Evolutionary conservation across 2,113 vertebrate genomes (phyloP), one percentile per base, ranked within the genome.

Genomic region (Chionomys nivalis): DNA sequence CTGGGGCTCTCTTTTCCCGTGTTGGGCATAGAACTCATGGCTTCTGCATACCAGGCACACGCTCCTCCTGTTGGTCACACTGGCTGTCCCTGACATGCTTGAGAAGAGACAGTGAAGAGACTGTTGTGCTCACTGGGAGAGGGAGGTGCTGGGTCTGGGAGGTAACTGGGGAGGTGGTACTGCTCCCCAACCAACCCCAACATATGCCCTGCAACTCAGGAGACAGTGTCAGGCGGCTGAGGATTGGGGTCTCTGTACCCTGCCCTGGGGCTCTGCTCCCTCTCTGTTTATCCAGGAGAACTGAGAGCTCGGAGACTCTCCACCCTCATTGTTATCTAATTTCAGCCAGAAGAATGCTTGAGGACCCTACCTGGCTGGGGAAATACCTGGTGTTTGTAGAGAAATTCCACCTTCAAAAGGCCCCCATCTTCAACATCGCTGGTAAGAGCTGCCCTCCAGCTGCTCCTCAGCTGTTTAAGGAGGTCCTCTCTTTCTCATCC

Each of bases 391-490:
- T 16, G 21, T 58, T 17, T 1, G 24, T 79, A 2, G 44, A 33
- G n/a, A 24, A 3, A 10, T 94, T 94, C 76, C 58, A 31, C 19
- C 94, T 95, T 28, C 47, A 92, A 13, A 19, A 77, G 49, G 93
- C 33, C 1, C 90, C 85, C 0, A 24, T 78, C 90, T 93, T 76
- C 73, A 93, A 91, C 31, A 36, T 23, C 1, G 61, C 88, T 0
- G 90, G 97, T 96, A 5, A 93, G 92, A 0, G 0, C 44, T 1
- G 44, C 3, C 47, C 17, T 4, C 9, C 4, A 1, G 55, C 28
- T 12, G 0, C 0, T 23, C 66, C 58, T 0, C 0, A 7, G 70
- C 14, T 0, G 2, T 33, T 14, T 0, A 1, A 68, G 12, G 19
- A 26, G 42, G 3, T 7, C 26, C 44, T 17, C 73, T 55, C 42